Conservation (phyloP, 2,888 invertebrate genomes). For the Andrena bucephala region DNA sequence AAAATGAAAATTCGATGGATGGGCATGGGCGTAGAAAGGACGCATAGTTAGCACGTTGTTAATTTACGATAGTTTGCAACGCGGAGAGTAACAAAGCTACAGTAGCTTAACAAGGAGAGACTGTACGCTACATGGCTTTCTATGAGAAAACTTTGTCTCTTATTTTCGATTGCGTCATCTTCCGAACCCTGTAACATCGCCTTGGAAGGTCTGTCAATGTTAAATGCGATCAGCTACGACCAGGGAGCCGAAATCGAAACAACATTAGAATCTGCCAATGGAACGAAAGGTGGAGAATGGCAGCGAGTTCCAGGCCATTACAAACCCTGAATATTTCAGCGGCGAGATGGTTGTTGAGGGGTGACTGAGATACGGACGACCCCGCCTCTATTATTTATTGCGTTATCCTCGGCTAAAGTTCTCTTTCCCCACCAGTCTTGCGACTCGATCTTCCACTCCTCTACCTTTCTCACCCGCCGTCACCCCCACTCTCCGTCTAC, state of each 20-base stretch:
- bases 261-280: constrained; percentile 49
- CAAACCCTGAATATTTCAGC: constrained; percentile 77
- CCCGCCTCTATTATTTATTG: constrained; percentile 80
- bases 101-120: too few species aligned
- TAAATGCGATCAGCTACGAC: neutral
- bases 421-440: constrained; percentile 39
- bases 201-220: neutral
- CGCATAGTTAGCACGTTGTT: too few species aligned
- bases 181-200: neutral
- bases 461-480: constrained; percentile 7
- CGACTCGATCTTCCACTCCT: constrained; percentile 24
- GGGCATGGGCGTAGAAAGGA: too few species aligned
- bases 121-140: too few species aligned
- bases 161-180: too few species aligned
- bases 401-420: constrained; percentile 72
- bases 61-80: too few species aligned
- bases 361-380: constrained; percentile 73
- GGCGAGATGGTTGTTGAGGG: constrained; percentile 62
- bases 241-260: constrained; percentile 49
- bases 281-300: constrained; percentile 71
- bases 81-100: too few species aligned
- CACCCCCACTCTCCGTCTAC: constrained; percentile 34
- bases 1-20: too few species aligned
- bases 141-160: too few species aligned
- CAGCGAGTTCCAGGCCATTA: constrained; percentile 75